Base-by-base conservation (phyloP, 2,797 vertebrate genomes). In the Oreochromis grahami region DNA sequence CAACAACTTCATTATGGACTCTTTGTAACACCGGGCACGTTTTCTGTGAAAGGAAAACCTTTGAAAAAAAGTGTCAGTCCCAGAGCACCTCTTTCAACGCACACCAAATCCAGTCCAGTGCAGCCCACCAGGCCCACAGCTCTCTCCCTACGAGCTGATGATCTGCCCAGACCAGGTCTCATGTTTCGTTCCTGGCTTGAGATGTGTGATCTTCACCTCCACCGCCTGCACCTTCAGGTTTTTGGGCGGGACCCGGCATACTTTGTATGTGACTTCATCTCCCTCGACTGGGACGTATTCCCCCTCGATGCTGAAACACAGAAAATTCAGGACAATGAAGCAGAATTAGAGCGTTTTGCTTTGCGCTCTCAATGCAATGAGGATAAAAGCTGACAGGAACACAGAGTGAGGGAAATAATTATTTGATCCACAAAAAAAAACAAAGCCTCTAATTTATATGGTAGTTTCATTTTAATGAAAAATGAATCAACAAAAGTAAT, bases 81-180 rank as follows among this genome's bases (percentile, higher is more conserved):
- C 50, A 79, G 26, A 7, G 77, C 48, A 51, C 76, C 29, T 65
- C 72, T 43, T 4, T 17, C 17, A 12, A 8, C 8, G 43, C 29
- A 45, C 13, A 43, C 15, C 68, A 32, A 38, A n/a, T 56, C 76
- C 77, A 13, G 32, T 74, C 34, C 89, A 80, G 72, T 53, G 5
- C 26, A 65, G 12, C 5, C 45, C 91, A 83, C 7, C 45, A 10
- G 14, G 81, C 63, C 82, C 56, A 5, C 8, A 48, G 8, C 26
- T 8, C 86, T 72, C 41, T 78, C 91, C 96, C 97, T 98, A 99
- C 51, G 98, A 98, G 95, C 97, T 97, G 87, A 99, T 98, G 72
- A 98, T 97, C 96, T 99, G 98, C 45, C 98, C 98, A 0, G 98
- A 99, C 98, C 98, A 99, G 1, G 98, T 99, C 97, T 99, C 98